Conservation (phyloP, 2,888 invertebrate species). For the Coremacera marginata region DNA sequence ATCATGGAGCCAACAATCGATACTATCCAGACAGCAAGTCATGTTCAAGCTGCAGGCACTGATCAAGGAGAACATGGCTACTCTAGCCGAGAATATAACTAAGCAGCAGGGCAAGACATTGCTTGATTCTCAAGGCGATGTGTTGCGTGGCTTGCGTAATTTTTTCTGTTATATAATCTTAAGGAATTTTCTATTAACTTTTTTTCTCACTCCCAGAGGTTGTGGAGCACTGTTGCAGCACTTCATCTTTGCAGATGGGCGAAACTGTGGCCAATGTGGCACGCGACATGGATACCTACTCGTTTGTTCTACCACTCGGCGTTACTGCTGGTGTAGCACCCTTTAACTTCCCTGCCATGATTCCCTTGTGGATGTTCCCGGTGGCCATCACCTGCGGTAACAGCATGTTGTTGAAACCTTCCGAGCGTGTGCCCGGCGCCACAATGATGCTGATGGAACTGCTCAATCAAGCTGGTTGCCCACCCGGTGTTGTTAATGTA, state of each 20-base stretch:
- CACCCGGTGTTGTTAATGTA: conserved; percentile 95
- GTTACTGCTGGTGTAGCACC: conserved; percentile 93
- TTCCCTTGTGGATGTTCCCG: conserved; percentile 97
- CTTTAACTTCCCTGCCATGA: conserved; percentile 99
- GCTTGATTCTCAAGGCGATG: conserved; percentile 98
- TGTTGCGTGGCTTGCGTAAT: conserved; percentile 95
- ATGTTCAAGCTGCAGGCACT: conserved; percentile 91
- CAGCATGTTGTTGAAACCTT: conserved; percentile 94
- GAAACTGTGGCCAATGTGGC: conserved; percentile 86
- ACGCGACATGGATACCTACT: conserved; percentile 96
- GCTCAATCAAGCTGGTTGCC: conserved; percentile 93
- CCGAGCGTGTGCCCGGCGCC: conserved; percentile 97
- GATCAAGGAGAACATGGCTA: conserved; percentile 88
- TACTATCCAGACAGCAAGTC: conserved; percentile 91
- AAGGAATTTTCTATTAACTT: not conserved
- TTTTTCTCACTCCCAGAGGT: conserved; percentile 77
- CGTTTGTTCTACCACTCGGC: conserved; percentile 92
- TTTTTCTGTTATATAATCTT: conserved; percentile 54
- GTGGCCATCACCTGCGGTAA: conserved; percentile 92
- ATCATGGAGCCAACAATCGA: conserved; percentile 91
- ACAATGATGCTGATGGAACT: conserved; percentile 95
- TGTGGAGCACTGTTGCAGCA: conserved; percentile 96
- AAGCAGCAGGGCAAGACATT: conserved; percentile 97
- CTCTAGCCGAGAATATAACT: conserved; percentile 92
- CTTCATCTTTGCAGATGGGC: conserved; percentile 92